phyloP scores from a whole-genome alignment of 2,797 vertebrate species.

The Hirundo rustica region DNA sequence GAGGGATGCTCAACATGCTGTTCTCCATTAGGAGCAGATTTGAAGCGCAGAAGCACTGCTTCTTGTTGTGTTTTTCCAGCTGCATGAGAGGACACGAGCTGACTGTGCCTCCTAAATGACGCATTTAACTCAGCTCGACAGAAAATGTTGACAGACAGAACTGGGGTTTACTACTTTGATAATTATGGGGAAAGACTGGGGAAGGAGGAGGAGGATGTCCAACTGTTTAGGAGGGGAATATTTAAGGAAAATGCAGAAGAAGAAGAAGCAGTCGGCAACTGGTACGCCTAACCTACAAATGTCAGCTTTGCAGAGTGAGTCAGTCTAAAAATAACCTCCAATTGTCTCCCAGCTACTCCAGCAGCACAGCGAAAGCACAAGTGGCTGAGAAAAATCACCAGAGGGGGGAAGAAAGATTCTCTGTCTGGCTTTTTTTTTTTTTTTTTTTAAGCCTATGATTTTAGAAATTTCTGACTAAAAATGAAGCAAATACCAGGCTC shows the following conservation, averaged over 20 bases:
- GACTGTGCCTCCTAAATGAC: conserved; percentile 14
- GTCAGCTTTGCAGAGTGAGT: conserved; percentile 64
- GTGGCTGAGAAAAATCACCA: conserved; percentile 61
- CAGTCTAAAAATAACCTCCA: conserved; percentile 71
- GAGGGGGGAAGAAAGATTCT: conserved; percentile 25
- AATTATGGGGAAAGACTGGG: not conserved
- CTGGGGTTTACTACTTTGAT: conserved; percentile 38
- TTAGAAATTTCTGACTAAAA: conserved; percentile 19
- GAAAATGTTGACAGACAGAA: conserved; percentile 46
- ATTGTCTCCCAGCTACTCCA: conserved; percentile 67
- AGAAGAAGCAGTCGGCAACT: conserved; percentile 33
- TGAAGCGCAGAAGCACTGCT: not conserved
- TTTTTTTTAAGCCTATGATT: not conserved
- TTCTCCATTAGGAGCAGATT: not conserved
- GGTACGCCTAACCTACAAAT: conserved; percentile 69
- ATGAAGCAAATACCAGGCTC: not conserved
- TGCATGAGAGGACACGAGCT: conserved; percentile 31
- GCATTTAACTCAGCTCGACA: conserved; percentile 40
- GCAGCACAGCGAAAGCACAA: conserved; percentile 50
- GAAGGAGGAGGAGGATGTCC: not conserved
- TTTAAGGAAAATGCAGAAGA: conserved; percentile 33
- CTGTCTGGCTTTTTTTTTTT: not conserved
- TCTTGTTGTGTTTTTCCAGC: conserved; percentile 23
- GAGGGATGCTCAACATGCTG: not conserved
- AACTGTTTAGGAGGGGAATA: conserved; percentile 43